These are phyloP conservation scores for Montifringilla adamsi DNA, from an alignment of 2,113 vertebrate species.

Conservation along the genomic window DNA sequence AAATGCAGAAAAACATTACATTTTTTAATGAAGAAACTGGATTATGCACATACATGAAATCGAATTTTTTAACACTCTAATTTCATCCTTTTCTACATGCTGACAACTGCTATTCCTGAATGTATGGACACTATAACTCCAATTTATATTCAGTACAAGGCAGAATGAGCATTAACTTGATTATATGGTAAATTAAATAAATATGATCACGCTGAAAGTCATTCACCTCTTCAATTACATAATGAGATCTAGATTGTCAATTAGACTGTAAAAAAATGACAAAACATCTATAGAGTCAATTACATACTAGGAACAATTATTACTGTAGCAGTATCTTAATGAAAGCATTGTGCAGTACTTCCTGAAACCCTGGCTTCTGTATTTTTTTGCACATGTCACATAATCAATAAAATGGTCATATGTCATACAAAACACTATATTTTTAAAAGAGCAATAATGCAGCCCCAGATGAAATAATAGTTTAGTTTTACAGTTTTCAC, in stretches of 20 bases:
- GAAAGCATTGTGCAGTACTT: background rate
- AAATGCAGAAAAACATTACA: background rate
- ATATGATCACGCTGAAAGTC: background rate
- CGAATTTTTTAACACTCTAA: background rate
- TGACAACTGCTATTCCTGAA: background rate
- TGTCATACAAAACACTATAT: background rate
- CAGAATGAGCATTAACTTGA: background rate
- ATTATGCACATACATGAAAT: background rate
- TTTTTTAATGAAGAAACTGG: background rate
- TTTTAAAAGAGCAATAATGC: background rate
- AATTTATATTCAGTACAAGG: background rate
- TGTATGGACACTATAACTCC: background rate
- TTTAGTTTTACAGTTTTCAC: background rate
- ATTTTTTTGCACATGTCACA: background rate
- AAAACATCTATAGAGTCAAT: background rate
- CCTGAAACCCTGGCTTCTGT: background rate
- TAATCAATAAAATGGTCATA: background rate
- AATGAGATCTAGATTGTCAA: background rate
- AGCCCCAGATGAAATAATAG: background rate
- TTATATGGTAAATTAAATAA: background rate
- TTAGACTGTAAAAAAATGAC: background rate
- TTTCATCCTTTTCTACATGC: background rate
- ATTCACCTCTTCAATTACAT: background rate
- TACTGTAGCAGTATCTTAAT: background rate
- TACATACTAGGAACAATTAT: background rate